Percentiles rank a stretch among this genome's conserved stretches.
phyloP scores from a whole-genome alignment of 1,140 invertebrate genomes.

The Drosophila ananassae region DNA sequence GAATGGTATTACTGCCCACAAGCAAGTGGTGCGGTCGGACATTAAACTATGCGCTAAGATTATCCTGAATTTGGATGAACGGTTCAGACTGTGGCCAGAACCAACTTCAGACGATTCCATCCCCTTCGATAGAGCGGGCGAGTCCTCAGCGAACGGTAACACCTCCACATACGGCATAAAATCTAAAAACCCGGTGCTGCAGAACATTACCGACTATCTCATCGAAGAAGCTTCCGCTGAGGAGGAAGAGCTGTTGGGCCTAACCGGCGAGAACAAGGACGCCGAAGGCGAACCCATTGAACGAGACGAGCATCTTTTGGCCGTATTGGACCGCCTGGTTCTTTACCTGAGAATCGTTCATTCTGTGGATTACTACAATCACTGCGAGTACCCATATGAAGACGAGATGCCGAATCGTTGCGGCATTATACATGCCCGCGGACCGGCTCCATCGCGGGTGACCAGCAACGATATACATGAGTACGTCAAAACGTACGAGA shows the following conservation, averaged over 20 bases:
- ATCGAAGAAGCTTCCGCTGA: conserved; percentile 99
- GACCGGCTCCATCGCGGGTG: conserved; percentile 92
- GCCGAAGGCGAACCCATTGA: conserved; percentile 87
- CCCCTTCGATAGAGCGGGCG: conserved; percentile 79
- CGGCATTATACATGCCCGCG: conserved; percentile 98
- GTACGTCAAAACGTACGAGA: conserved; percentile 92
- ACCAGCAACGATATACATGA: conserved; percentile 89
- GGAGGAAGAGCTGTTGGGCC: conserved; percentile 97
- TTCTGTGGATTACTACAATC: conserved; percentile 99
- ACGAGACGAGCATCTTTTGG: conserved; percentile 90
- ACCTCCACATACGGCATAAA: conserved; percentile 89
- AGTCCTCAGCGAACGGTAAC: conserved; percentile 70
- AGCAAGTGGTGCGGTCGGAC: conserved; percentile 95
- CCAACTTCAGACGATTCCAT: background rate
- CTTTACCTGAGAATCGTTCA: conserved; percentile 98
- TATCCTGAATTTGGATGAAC: conserved; percentile 96
- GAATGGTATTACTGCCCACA: conserved; percentile 96
- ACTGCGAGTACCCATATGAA: conserved; percentile 99
- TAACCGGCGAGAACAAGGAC: conserved; percentile 86
- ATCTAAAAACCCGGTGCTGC: conserved; percentile 97
- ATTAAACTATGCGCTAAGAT: conserved; percentile 97
- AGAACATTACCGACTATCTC: conserved; percentile 98
- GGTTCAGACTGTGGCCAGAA: conserved; percentile 91
- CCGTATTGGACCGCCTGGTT: conserved; percentile 91
- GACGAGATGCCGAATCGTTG: conserved; percentile 99